A percentile compares a stretch with the other conserved stretches of the same genome.
phyloP scores from a whole-genome alignment of 2,888 invertebrate genomes.

The Trypoxylon attenuatum region DNA sequence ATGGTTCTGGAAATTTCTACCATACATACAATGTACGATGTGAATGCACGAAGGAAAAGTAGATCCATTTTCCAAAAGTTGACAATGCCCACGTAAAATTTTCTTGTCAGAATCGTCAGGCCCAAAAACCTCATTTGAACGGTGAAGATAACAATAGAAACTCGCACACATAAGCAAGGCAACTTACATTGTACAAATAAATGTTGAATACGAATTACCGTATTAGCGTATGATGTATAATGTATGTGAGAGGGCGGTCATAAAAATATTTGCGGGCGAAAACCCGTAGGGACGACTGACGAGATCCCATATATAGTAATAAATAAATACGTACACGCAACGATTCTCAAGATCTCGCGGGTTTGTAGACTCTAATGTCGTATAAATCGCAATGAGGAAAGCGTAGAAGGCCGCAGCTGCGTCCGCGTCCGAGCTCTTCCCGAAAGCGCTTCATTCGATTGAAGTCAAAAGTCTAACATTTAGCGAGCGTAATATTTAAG shows the following conservation, averaged over 20 bases:
- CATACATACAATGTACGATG: too few relatives aligned
- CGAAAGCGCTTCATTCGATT: conserved; percentile 38
- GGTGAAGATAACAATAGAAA: background rate
- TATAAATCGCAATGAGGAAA: background rate
- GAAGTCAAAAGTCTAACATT: conserved; percentile 35
- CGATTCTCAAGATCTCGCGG: conserved; percentile 11
- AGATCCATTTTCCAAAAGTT: too few relatives aligned
- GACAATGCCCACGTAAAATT: background rate
- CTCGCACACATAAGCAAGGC: conserved; percentile 3
- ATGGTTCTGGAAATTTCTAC: too few relatives aligned
- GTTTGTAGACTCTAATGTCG: conserved; percentile 1
- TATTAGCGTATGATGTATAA: background rate
- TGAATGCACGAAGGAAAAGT: too few relatives aligned
- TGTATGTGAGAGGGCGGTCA: conserved; percentile 16
- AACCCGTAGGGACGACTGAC: conserved; percentile 33
- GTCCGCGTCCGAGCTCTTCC: conserved; percentile 21
- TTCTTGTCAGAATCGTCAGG: background rate
- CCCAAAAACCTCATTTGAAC: background rate
- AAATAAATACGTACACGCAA: background rate
- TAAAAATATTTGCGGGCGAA: conserved; percentile 1
- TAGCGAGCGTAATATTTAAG: conserved; percentile 43
- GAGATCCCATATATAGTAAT: conserved; percentile 9
- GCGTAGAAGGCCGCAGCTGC: conserved; percentile 9
- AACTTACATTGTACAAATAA: conserved; percentile 18
- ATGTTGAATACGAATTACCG: conserved; percentile 1